Base-by-base conservation (phyloP, 2,113 vertebrate genomes). In the Suncus etruscus region DNA sequence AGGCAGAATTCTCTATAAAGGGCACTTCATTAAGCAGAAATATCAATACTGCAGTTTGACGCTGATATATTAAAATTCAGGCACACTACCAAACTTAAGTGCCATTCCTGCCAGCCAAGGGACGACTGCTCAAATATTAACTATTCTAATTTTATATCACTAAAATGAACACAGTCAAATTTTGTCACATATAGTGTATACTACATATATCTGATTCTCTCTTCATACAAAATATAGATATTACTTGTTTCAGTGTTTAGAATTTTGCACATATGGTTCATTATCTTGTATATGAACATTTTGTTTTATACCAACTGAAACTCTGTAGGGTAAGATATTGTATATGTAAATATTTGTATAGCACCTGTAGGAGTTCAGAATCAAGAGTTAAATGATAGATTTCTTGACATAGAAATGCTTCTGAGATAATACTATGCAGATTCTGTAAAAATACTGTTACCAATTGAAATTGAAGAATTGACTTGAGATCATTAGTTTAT, bases 1-100 rank as follows among this genome's bases (percentile, higher is more conserved):
- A 83, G 20, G 24, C 24, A 89, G 20, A 2, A 51, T 89, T 89
- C 63, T 74, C 69, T 51, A 63, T 18, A 72, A 90, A 85, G 58
- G 14, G 27, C 4, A 79, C 15, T 88, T 83, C 68, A 85, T 93
- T 90, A 93, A 88, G 47, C 16, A 66, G 31, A 89, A 80, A 68
- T 47, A 81, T 45, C 39, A 81, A 54, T 48, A 79, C 27, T 80
- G 48, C 27, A 66, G 32, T 79, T 75, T 78, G 58, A 89, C 51
- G 58, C 5, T 70, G n/a, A 88, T 88, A 11, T 45, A 72, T 69
- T 82, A 51, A 87, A 94, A 66, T 85, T 20, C 69, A 69, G 7
- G 29, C 77, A 15, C 70, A 8, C 73, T 20, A 77, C 25, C 22
- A 84, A 39, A 15, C 3, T 6, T 3, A 48, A 48, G 48, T 47